Conservation (phyloP, 2,797 vertebrate species). For the Tragelaphus eurycerus region DNA sequence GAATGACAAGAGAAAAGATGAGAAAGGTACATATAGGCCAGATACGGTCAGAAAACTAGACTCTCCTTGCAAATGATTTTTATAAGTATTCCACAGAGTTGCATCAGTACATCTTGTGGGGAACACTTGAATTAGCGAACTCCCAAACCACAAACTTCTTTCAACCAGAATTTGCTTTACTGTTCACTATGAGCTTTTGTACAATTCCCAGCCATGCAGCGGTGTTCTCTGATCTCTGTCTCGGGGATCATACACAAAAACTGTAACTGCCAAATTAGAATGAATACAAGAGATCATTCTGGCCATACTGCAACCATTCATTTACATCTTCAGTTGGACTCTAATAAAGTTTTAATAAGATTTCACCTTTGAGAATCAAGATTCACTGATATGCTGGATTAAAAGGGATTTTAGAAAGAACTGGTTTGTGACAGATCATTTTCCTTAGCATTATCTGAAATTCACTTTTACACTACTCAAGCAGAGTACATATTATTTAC, state of each 20-base stretch:
- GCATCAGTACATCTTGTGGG: not conserved
- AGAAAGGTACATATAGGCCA: not conserved
- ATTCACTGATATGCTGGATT: not conserved
- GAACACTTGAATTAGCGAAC: not conserved
- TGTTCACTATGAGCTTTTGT: slow-evolving; percentile 47
- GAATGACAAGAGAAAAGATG: not conserved
- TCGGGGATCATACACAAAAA: not conserved
- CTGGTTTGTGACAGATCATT: not conserved
- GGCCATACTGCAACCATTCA: not conserved
- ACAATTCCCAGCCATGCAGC: not conserved
- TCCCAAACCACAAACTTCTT: not conserved
- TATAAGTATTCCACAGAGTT: not conserved
- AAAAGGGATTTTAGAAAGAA: not conserved
- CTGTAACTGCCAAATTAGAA: not conserved
- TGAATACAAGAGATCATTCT: not conserved
- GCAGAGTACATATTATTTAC: not conserved
- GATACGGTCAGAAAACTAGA: not conserved
- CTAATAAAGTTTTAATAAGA: not conserved
- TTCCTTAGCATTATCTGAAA: slow-evolving; percentile 24
- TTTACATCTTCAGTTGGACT: not conserved
- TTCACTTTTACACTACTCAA: slow-evolving; percentile 3
- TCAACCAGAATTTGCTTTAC: slow-evolving; percentile 33
- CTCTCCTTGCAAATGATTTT: not conserved
- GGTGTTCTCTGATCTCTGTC: not conserved
- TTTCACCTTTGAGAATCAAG: slow-evolving; percentile 26